phyloP scores from a whole-genome alignment of 2,888 invertebrate genomes.

The Drosophila percnosoma region DNA sequence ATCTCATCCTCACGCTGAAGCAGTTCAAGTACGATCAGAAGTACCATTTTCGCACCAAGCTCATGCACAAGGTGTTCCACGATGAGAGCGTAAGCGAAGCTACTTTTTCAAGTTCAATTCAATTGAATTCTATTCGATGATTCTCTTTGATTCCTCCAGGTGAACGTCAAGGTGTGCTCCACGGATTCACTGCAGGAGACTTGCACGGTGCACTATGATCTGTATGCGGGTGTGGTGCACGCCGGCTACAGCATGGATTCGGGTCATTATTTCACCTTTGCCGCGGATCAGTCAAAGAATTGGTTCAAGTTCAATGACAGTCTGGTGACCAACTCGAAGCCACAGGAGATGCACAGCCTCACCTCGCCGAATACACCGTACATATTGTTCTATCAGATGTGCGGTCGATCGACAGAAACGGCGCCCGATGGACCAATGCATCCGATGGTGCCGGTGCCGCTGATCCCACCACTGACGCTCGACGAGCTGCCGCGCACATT shows the following conservation, averaged over 20 bases:
- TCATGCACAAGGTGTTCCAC: slow-evolving; percentile 89
- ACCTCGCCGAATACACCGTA: slow-evolving; percentile 92
- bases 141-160: slow-evolving; percentile 47
- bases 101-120: not conserved
- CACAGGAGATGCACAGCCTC: slow-evolving; percentile 87
- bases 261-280: slow-evolving; percentile 95
- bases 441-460: slow-evolving; percentile 78
- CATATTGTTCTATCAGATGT: slow-evolving; percentile 90
- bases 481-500: slow-evolving; percentile 83
- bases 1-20: slow-evolving; percentile 92
- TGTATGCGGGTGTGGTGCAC: slow-evolving; percentile 94
- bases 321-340: slow-evolving; percentile 87
- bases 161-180: slow-evolving; percentile 85
- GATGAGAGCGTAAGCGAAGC: slow-evolving; percentile 85
- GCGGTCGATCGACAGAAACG: slow-evolving; percentile 75
- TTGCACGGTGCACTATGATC: slow-evolving; percentile 87
- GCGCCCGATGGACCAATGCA: slow-evolving; percentile 64
- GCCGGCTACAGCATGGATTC: slow-evolving; percentile 93
- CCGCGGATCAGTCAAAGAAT: slow-evolving; percentile 86
- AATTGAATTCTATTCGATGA: not conserved
- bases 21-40: slow-evolving; percentile 91
- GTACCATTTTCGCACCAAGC: slow-evolving; percentile 91
- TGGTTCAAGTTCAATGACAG: slow-evolving; percentile 95
- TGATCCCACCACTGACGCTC: slow-evolving; percentile 73
- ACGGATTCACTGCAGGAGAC: slow-evolving; percentile 79